Evolutionary conservation across 2,113 vertebrate species (phyloP), one percentile per base, ranked within the genome.

Genomic region (Dunckerocampus dactyliophorus): DNA sequence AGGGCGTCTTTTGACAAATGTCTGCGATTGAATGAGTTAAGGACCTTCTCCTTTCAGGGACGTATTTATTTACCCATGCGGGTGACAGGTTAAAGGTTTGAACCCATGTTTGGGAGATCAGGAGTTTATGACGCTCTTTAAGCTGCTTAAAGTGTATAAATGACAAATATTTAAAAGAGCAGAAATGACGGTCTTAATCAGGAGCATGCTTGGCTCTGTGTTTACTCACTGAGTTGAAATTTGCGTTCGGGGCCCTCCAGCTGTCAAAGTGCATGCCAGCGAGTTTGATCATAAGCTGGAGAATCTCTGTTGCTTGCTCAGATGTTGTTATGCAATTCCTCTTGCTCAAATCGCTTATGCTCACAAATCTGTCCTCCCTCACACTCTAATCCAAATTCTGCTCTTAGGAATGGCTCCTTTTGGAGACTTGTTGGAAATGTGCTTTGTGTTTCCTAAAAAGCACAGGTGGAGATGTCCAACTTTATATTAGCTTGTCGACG

Each of bases 311-410:
- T 7, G 53, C 31, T 34, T 54, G 28, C 52, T 54, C 52, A 34
- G n/a, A 54, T 51, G 49, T 51, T 53, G 51, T 53, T 53, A 53
- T 39, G 53, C 53, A 55, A 55, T 37, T 55, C 31, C 31, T 55
- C 31, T 39, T 19, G 53, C 52, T 54, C 52, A 37, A 34, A 54
- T 54, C 16, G 52, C 28, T 54, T 37, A 37, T 34, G 52, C 28
- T 54, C 31, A 55, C 52, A 39, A 55, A 37, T 55, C 31, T 39
- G 31, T 55, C 53, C 31, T 19, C 31, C 17, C 53, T 39, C 31
- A 55, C n/a, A 17, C 53, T 39, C 53, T 39, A 12, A 37, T 37
- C 16, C 31, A 55, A 55, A 55, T 55, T 55, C 31, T 55, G 53
- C 31, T 13, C n/a, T 55, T 20, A 55, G 28, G 37, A 55, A 39